Base-by-base conservation (phyloP, 2,113 vertebrate species). In the Scomber scombrus region DNA sequence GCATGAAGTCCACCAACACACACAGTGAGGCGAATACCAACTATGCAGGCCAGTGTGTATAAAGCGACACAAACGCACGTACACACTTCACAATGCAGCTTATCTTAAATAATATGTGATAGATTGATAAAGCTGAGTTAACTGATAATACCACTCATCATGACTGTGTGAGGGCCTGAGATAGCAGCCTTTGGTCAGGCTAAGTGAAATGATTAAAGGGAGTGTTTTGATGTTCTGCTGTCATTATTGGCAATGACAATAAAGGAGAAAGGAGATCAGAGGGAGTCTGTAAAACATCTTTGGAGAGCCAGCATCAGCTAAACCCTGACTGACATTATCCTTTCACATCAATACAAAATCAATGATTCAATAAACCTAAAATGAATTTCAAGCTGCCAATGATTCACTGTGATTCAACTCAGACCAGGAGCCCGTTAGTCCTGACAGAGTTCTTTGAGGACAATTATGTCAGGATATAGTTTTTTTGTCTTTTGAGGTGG, bases 121-220 rank as follows among this genome's bases (percentile, higher is more conserved):
- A 21, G 9, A 73, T 29, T 63, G 13, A 29, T 75, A 58, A 62
- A 75, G 55, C 34, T 66, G 11, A 19, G 18, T 47, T 18, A 0
- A 40, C 31, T 56, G 73, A 58, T 5, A 71, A 2, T 14, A n/a
- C 52, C 61, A 63, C 49, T 46, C 43, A 50, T 29, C 4, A 2
- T 16, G 57, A 64, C 6, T 55, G 23, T 45, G 14, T 34, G 34
- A 23, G 46, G 46, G 65, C 77, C 77, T 85, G 76, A 80, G 76
- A 66, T 26, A 47, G 52, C 58, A 66, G 71, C 82, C 71, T 58
- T 9, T 19, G 10, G 19, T 54, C 4, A 23, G 68, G 34, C 60
- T 18, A 13, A 79, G 31, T 34, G 57, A 51, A 3, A 43, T 15
- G 49, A 68, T 7, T 43, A 16, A 62, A 55, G 40, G 29, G 4